Evolutionary conservation across 1,140 invertebrate genomes (phyloP).

Genomic region (Orussus abietinus): DNA sequence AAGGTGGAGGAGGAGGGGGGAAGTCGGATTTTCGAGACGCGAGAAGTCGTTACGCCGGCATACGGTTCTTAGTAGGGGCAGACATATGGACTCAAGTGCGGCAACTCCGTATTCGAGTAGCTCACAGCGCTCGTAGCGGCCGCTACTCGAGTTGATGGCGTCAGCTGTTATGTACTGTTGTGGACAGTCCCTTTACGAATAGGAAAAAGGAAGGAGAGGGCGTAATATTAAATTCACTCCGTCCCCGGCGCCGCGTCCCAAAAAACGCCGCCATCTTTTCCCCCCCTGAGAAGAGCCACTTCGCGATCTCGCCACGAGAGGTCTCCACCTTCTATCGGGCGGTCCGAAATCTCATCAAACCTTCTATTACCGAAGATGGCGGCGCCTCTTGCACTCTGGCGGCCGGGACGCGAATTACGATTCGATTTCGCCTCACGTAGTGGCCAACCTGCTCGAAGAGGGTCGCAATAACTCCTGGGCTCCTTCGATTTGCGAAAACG

Average conservation of each 20-base stretch:
- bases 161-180: slow-evolving; percentile 45
- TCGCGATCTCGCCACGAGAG: too few species aligned
- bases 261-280: too few species aligned
- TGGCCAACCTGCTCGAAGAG: not conserved
- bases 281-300: too few species aligned
- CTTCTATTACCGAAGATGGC: too few species aligned
- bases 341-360: too few species aligned
- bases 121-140: slow-evolving; percentile 14
- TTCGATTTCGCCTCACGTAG: too few species aligned
- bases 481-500: not conserved
- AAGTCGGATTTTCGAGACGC: too few species aligned
- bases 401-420: too few species aligned
- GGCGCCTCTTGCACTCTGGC: too few species aligned
- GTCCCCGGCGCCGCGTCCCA: slow-evolving; percentile 14
- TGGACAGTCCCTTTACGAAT: slow-evolving; percentile 25
- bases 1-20: too few species aligned
- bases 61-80: slow-evolving; percentile 34
- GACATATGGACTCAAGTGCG: slow-evolving; percentile 43
- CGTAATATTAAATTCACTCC: slow-evolving; percentile 23
- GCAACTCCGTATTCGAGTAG: slow-evolving; percentile 38
- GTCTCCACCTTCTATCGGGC: too few species aligned
- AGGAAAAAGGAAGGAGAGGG: slow-evolving; percentile 5
- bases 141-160: slow-evolving; percentile 37
- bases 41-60: slow-evolving; percentile 13
- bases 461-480: not conserved